Conservation (phyloP, 1,140 invertebrate genomes). For the Ceratosolen solmsi region DNA sequence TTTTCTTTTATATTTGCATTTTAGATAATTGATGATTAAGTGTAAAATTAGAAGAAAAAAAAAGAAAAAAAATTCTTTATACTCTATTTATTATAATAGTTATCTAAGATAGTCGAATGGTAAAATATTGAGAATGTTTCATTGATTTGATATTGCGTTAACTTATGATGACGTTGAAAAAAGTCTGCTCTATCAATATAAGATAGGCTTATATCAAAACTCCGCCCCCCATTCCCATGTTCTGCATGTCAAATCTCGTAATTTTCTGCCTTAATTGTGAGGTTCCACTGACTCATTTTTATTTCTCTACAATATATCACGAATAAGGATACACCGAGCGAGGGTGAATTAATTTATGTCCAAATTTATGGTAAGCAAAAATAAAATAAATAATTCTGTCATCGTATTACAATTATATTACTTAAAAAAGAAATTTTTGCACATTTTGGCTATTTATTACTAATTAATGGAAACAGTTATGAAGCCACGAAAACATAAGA, state of each 20-base stretch:
- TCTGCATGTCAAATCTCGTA: slow-evolving; percentile 45
- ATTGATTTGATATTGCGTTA: slow-evolving; percentile 48
- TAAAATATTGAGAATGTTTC: slow-evolving; percentile 31
- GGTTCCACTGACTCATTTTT: slow-evolving; percentile 53
- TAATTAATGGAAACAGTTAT: too few relatives aligned
- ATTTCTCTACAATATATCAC: background rate
- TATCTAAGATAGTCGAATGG: slow-evolving; percentile 26
- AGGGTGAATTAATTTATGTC: too few relatives aligned
- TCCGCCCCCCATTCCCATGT: slow-evolving; percentile 69
- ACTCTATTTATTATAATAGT: background rate
- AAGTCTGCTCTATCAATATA: slow-evolving; percentile 53
- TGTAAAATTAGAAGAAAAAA: background rate
- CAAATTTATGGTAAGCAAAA: too few relatives aligned
- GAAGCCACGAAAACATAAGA: too few relatives aligned
- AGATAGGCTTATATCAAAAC: slow-evolving; percentile 70
- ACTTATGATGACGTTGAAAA: slow-evolving; percentile 39
- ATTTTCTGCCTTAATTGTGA: slow-evolving; percentile 55
- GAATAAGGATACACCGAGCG: too few relatives aligned
- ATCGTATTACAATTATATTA: too few relatives aligned
- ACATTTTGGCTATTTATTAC: too few relatives aligned
- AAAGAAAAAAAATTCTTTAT: slow-evolving; percentile 13
- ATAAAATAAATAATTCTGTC: too few relatives aligned
- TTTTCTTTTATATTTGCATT: slow-evolving; percentile 31
- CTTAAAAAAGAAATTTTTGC: too few relatives aligned
- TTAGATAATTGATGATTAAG: background rate